Base-by-base conservation (phyloP, 2,888 invertebrate genomes). In the Ryuthela nishihirai region DNA sequence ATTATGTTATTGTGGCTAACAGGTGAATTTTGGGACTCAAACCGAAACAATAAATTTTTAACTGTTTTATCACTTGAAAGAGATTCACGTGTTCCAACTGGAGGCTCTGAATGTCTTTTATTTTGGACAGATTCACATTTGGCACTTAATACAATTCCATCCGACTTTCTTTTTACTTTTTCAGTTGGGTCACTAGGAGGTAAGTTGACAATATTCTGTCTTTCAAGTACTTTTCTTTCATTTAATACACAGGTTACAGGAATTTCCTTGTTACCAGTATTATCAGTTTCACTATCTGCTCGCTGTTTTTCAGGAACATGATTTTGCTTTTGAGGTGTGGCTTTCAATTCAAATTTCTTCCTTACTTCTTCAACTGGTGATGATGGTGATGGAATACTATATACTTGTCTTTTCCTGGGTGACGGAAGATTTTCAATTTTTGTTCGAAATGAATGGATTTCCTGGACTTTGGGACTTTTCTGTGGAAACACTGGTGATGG, bases 321-420 rank as follows among this genome's bases (percentile, higher is more conserved):
- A n/a, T n/a, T n/a, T n/a, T n/a, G n/a, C n/a, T n/a, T n/a, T 29
- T 34, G 24, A 17, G 17, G 41, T 3, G 59, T 46, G 21, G 47
- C 58, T 5, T 48, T 46, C 2, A 52, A 42, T 44, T 59, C 59
- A 43, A 59, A 59, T 25, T 59, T 59, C 26, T 59, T 59, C 9
- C 59, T 32, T 3, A 59, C 59, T 53, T 59, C 59, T n/a, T 59
- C 59, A 10, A 59, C 59, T 24, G 59, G 59, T 4, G 59, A 59
- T 18, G 59, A 59, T 3, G 58, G 58, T 20, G 58, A 58, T 1
- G 59, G 59, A 15, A 59, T 59, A 17, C 39, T 21, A 41, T 15
- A 17, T 24, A 59, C 47, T 10, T 49, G 56, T 21, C 45, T 59
- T 41, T 59, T 59, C 38, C 53, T 59, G 26, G 49, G 59, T 6